These are phyloP conservation scores for Melolontha melolontha DNA, from an alignment of 2,888 invertebrate species.

Conservation along the genomic window DNA sequence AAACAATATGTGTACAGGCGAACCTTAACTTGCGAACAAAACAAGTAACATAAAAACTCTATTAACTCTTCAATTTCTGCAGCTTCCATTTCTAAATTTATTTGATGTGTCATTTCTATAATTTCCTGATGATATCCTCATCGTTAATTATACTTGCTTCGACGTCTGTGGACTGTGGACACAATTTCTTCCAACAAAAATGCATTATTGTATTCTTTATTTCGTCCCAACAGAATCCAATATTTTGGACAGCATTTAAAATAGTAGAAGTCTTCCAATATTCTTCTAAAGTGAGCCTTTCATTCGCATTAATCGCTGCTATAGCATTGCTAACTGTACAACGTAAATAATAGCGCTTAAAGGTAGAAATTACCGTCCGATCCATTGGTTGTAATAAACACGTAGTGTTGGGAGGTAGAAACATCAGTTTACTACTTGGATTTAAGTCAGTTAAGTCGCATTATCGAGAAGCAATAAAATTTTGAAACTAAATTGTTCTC, in stretches of 20 bases:
- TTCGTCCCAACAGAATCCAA: conserved; percentile 8
- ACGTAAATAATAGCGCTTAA: too few relatives aligned
- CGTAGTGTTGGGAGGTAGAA: conserved; percentile 8
- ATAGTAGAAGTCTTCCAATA: too few relatives aligned
- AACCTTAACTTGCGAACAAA: conserved; percentile 4
- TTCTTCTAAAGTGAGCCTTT: too few relatives aligned
- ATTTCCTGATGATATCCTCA: conserved; percentile 3
- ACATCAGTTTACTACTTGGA: conserved; percentile 4
- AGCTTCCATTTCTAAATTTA: conserved; percentile 5
- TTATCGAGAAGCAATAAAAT: conserved; percentile 15
- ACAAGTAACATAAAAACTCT: not conserved
- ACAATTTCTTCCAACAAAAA: not conserved
- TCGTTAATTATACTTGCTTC: conserved; percentile 9
- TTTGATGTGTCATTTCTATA: conserved; percentile 6
- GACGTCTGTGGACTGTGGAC: conserved; percentile 9
- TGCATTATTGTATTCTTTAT: conserved; percentile 10
- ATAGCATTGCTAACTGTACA: too few relatives aligned
- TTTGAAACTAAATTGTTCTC: conserved; percentile 14
- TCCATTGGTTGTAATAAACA: too few relatives aligned
- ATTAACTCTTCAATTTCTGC: conserved; percentile 12
- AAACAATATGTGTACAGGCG: conserved; percentile 1
- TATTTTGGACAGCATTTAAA: too few relatives aligned
- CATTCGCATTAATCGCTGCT: too few relatives aligned
- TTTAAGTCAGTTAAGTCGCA: conserved; percentile 17
- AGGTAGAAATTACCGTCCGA: too few relatives aligned